phyloP scores from a whole-genome alignment of 2,888 invertebrate genomes.

The Branchipolynoe longqiensis region DNA sequence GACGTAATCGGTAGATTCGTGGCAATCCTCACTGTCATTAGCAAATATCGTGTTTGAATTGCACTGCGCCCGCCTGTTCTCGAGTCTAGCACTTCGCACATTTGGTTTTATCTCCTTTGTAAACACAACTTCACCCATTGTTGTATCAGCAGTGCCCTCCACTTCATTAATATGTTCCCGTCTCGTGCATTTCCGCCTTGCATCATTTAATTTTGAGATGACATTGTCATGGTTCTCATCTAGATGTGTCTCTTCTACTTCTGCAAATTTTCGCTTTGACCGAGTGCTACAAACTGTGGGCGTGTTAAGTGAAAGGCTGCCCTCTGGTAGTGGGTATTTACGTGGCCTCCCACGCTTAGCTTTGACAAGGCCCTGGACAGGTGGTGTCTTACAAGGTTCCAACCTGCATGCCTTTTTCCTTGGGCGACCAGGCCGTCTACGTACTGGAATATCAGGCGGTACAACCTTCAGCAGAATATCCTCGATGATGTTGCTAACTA shows the following conservation, averaged over 20 bases:
- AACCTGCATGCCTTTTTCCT: not conserved
- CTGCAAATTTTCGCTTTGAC: not conserved
- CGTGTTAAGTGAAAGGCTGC: no score
- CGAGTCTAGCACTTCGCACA: no score
- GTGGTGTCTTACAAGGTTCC: no score
- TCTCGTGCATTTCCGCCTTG: not conserved
- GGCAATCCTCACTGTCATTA: no score
- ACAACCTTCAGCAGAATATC: slow-evolving; percentile 24
- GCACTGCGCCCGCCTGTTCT: no score
- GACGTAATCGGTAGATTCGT: no score
- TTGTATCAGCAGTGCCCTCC: not conserved
- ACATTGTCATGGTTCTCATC: not conserved
- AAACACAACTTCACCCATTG: no score
- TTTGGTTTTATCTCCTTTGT: no score
- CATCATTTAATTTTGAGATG: no score
- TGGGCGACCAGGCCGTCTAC: not conserved
- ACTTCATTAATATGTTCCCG: not conserved
- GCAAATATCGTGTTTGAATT: no score
- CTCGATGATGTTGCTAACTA: not conserved
- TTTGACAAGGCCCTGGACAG: not conserved
- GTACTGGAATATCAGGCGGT: not conserved
- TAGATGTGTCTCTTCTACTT: not conserved
- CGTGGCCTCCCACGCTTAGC: not conserved
- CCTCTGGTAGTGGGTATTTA: not conserved
- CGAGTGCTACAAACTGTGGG: no score